These are phyloP conservation scores for Drosophila limbata DNA, from an alignment of 2,888 invertebrate genomes.

Conservation along the genomic window DNA sequence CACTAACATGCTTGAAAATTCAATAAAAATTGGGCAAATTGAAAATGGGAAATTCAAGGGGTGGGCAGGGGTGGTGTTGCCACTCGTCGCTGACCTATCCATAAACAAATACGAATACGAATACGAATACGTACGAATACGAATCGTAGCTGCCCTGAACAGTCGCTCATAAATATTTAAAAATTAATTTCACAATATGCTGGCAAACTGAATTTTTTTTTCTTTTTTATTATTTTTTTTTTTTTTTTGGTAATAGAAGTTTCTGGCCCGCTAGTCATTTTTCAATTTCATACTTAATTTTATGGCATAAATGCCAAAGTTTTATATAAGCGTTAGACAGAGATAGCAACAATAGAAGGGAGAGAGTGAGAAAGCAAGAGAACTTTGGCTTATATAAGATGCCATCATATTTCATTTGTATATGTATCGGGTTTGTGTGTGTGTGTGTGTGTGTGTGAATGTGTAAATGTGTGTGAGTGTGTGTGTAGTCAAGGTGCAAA, in stretches of 20 bases:
- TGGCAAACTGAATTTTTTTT: conserved; percentile 27
- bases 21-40: conserved; percentile 76
- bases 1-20: conserved; percentile 64
- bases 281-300: conserved; percentile 82
- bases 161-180: conserved; percentile 82
- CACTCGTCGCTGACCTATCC: conserved; percentile 21
- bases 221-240: conserved; percentile 11
- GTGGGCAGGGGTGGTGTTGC: neutral
- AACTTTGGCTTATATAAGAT: conserved; percentile 58
- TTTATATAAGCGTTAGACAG: conserved; percentile 41
- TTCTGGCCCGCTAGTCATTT: conserved; percentile 66
- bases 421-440: conserved; percentile 11
- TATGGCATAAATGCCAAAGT: conserved; percentile 77
- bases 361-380: conserved; percentile 10
- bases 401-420: conserved; percentile 70
- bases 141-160: conserved; percentile 43
- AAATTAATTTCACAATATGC: conserved; percentile 83
- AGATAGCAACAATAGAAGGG: conserved; percentile 1
- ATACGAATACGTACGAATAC: conserved; percentile 45
- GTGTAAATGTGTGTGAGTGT: conserved; percentile 7
- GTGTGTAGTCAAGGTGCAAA: conserved; percentile 65
- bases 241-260: conserved; percentile 19
- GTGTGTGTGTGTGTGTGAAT: conserved; percentile 25
- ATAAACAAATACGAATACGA: conserved; percentile 57
- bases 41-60: conserved; percentile 53